These are phyloP conservation scores for Sarcophaga carnaria DNA, from an alignment of 2,888 invertebrate species.

Conservation along the genomic window DNA sequence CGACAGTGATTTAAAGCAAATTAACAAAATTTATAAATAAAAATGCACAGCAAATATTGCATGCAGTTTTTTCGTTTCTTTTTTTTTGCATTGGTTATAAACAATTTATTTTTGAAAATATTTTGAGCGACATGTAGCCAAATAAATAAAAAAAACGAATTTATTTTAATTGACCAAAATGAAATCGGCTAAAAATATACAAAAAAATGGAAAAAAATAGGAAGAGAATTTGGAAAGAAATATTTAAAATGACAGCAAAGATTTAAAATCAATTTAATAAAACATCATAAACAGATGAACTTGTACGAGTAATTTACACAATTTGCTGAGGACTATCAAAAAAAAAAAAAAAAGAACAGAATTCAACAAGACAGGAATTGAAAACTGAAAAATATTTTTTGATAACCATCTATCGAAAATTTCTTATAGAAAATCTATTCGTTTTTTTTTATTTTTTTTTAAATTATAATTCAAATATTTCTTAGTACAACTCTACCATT, in stretches of 20 bases:
- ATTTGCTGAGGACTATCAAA: constrained; percentile 29
- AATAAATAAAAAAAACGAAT: neutral
- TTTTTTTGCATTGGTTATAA: neutral
- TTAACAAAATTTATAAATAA: constrained; percentile 37
- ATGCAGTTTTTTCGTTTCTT: neutral
- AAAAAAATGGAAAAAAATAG: constrained; percentile 1
- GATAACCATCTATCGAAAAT: constrained; percentile 64
- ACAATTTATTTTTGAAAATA: neutral
- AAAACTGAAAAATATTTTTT: constrained; percentile 48
- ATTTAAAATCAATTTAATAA: constrained; percentile 68
- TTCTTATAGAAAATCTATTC: constrained; percentile 34
- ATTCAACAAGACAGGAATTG: neutral
- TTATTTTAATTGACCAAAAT: constrained; percentile 45
- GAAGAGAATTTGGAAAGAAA: neutral
- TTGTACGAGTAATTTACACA: constrained; percentile 57
- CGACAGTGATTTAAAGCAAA: constrained; percentile 22
- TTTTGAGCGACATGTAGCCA: neutral
- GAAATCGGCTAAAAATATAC: constrained; percentile 10
- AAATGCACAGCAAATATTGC: neutral
- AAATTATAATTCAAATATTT: neutral
- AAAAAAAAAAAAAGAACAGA: neutral
- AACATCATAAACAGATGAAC: constrained; percentile 68
- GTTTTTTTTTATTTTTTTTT: constrained; percentile 42
- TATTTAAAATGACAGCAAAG: constrained; percentile 64
- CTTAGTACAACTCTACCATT: neutral